These are phyloP conservation scores for Spilosoma lubricipeda DNA, from an alignment of 2,888 invertebrate species.

Conservation along the genomic window DNA sequence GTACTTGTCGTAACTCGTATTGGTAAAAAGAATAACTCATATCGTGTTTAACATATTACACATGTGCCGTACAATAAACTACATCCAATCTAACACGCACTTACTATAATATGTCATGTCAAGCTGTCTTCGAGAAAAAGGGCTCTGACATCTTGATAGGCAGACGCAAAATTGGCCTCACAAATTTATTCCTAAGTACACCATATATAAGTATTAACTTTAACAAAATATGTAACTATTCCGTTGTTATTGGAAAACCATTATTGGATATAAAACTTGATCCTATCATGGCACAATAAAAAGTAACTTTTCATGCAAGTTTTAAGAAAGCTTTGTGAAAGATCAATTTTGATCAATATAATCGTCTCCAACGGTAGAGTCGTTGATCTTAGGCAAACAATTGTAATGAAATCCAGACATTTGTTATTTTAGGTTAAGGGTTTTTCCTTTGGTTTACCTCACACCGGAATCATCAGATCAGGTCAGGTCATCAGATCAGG, in stretches of 20 bases:
- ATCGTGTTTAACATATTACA: background rate
- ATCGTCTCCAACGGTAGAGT: background rate
- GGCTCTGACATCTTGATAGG: slow-evolving; percentile 35
- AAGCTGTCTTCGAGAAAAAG: slow-evolving; percentile 33
- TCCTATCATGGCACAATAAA: background rate
- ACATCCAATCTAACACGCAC: slow-evolving; percentile 14
- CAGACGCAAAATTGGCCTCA: slow-evolving; percentile 33
- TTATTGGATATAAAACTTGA: background rate
- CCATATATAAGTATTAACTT: background rate
- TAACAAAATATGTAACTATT: background rate
- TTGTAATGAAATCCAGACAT: background rate
- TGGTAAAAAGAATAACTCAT: background rate
- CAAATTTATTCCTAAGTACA: slow-evolving; percentile 24
- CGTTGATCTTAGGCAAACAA: background rate
- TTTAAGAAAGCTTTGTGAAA: background rate
- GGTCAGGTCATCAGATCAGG: too few relatives aligned
- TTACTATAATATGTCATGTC: slow-evolving; percentile 42
- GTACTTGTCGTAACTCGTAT: too few relatives aligned
- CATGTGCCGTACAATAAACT: slow-evolving; percentile 10
- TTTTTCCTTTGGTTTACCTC: too few relatives aligned
- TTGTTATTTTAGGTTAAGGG: too few relatives aligned
- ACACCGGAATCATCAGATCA: too few relatives aligned
- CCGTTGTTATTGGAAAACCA: background rate
- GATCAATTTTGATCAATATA: background rate
- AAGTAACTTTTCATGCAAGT: background rate